Evolutionary conservation across 2,797 vertebrate species (phyloP), one percentile per base, ranked within the genome.

Genomic region (Lates japonicus): DNA sequence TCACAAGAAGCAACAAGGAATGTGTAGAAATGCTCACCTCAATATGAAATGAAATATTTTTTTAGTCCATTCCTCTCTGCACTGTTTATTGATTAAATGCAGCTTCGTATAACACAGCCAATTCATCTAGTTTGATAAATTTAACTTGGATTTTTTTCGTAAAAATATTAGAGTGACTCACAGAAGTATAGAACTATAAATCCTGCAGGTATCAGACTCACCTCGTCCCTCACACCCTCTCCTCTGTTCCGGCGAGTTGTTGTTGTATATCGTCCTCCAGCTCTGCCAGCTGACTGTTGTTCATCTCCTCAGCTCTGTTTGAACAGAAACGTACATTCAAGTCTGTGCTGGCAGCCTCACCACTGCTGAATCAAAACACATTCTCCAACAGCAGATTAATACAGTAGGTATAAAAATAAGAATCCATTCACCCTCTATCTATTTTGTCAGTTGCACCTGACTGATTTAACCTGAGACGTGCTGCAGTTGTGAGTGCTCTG

Each of bases 181-280:
- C 25, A 67, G 17, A 17, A 69, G 1, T n/a, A 37, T 0, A 14
- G 0, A 16, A 62, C 37, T 35, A 55, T 58, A 20, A 70, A 74
- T 16, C 35, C 52, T 42, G 20, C 33, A 58, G 37, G 9, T 44
- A 14, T 59, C 19, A 16, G 12, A 61, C 95, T 92, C 73, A 95
- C 96, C 95, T 95, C 92, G 0, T 92, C 83, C 72, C 93, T 91
- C 58, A 93, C 58, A 93, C 94, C 58, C 88, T 85, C 66, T 86
- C 67, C 86, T 96, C 96, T 31, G 92, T 70, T 49, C 52, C 81
- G 9, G 57, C 39, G 3, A 96, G 86, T 58, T 96, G 96, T 59
- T 91, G 89, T 74, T 95, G 94, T 37, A 95, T 72, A 61, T 96
- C 94, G 0, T 96, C 95, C 62, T 97, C 96, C 77, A 97, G 75